These are phyloP conservation scores for Heliconius nattereri DNA, from an alignment of 1,140 invertebrate species.

Conservation along the genomic window DNA sequence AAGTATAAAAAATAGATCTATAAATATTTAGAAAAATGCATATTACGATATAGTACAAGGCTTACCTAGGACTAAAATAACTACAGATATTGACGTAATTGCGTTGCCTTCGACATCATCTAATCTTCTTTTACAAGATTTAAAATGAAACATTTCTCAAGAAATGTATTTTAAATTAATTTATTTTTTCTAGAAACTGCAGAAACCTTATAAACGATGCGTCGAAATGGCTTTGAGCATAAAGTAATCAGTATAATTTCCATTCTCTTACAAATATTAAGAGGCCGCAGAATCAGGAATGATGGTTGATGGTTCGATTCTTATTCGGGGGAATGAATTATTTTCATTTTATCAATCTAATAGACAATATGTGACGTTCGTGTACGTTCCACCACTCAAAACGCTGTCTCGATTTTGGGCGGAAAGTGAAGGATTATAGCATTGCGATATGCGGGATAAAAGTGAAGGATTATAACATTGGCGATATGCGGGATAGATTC, in stretches of 20 bases:
- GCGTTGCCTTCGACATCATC: not conserved
- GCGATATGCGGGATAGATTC: too few species aligned
- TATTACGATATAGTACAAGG: not conserved
- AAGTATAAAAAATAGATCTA: too few species aligned
- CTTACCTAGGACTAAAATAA: not conserved
- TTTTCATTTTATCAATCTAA: not conserved
- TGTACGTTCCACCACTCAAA: too few species aligned
- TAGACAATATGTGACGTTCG: too few species aligned
- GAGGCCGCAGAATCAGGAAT: too few species aligned
- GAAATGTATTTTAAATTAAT: not conserved
- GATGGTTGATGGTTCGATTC: not conserved
- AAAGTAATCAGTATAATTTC: not conserved
- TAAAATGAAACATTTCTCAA: not conserved
- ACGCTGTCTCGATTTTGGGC: too few species aligned
- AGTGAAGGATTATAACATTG: too few species aligned
- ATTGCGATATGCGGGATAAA: too few species aligned
- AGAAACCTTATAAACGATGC: not conserved
- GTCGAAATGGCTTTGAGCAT: not conserved
- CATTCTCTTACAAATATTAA: too few species aligned
- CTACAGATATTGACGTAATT: not conserved
- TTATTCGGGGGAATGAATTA: not conserved
- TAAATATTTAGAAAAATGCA: too few species aligned
- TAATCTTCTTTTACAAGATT: not conserved
- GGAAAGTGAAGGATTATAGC: too few species aligned
- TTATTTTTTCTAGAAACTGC: not conserved